Percentiles rank a stretch among this genome's conserved stretches.
Conservation (phyloP, 2,888 invertebrate species). For the Lissonota sp. region DNA sequence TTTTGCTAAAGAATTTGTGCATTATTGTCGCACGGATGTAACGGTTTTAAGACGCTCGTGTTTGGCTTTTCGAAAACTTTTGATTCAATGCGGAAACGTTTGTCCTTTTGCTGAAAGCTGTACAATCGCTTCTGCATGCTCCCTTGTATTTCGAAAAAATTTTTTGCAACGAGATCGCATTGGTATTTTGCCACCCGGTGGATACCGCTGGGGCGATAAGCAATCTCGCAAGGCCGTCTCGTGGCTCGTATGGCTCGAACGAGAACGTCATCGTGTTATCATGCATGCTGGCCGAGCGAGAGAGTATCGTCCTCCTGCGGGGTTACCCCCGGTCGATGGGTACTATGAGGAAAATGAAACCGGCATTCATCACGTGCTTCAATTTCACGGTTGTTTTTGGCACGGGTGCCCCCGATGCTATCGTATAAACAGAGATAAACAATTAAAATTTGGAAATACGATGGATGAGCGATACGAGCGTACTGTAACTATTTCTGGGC, state of each 20-base stretch:
- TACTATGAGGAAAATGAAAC: conserved; percentile 14
- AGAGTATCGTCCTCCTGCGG: conserved; percentile 1
- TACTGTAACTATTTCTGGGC: not conserved
- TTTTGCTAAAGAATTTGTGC: conserved; percentile 71
- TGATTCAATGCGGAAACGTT: not conserved
- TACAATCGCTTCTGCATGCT: conserved; percentile 5
- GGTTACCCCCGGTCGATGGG: conserved; percentile 20
- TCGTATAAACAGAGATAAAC: conserved; percentile 1
- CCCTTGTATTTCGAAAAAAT: not conserved
- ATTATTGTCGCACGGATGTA: conserved; percentile 67
- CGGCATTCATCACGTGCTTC: not conserved
- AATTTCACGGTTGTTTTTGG: conserved; percentile 26
- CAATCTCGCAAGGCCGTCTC: conserved; percentile 15
- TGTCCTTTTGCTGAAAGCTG: not conserved
- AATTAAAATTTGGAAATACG: not conserved
- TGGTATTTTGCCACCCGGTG: conserved; percentile 42
- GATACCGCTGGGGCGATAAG: conserved; percentile 6
- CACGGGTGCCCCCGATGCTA: not conserved
- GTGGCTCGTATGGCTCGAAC: conserved; percentile 24
- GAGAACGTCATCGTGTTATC: not conserved
- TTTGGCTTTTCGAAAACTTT: conserved; percentile 62
- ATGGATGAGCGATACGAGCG: conserved; percentile 12
- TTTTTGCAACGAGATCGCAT: not conserved
- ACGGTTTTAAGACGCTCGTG: conserved; percentile 72
- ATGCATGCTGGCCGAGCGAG: conserved; percentile 18